Base-by-base conservation (phyloP, 2,113 vertebrate genomes). In the Tiliqua scincoides region DNA sequence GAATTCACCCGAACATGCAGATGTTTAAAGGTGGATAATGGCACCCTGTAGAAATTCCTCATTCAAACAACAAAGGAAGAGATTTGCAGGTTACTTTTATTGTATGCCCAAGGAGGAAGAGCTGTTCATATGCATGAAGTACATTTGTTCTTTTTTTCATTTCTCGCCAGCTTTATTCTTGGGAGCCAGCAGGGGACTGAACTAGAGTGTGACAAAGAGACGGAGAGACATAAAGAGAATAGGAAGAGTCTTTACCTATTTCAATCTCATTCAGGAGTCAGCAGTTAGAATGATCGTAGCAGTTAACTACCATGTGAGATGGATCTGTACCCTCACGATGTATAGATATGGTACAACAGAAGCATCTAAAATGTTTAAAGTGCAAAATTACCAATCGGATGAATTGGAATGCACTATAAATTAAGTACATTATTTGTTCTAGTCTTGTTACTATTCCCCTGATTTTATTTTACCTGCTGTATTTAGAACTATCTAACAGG, bases 121-220 rank as follows among this genome's bases (percentile, higher is more conserved):
- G 27, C n/a, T 70, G 54, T 48, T 1, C 30, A 17, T 83, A 7
- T 72, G 32, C 20, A 70, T 70, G 37, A n/a, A 57, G 18, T 89
- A 6, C 54, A 75, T 85, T 80, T 78, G 40, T n/a, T 15, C 20
- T 72, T 1, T 63, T 15, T 6, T 30, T 30, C 6, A 82, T 62
- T 40, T 85, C 76, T 79, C 81, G 32, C 4, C 61, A 85, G 59
- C 35, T 85, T 86, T 88, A 25, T 70, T 86, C 40, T 85, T 72
- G 7, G 6, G 32, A 85, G 77, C 40, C 63, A 70, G 37, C 5
- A 82, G 74, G 79, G 80, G 89, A 78, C 0, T n/a, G 43, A 79
- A 63, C 23, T 7, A 52, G 52, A 73, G 2, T 73, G 54, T 52
- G 37, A 72, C 68, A 87, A 75, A 86, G 40, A 35, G 63, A 71